These are phyloP conservation scores for Oligia fasciuncula DNA, from an alignment of 2,888 invertebrate genomes.

Conservation along the genomic window DNA sequence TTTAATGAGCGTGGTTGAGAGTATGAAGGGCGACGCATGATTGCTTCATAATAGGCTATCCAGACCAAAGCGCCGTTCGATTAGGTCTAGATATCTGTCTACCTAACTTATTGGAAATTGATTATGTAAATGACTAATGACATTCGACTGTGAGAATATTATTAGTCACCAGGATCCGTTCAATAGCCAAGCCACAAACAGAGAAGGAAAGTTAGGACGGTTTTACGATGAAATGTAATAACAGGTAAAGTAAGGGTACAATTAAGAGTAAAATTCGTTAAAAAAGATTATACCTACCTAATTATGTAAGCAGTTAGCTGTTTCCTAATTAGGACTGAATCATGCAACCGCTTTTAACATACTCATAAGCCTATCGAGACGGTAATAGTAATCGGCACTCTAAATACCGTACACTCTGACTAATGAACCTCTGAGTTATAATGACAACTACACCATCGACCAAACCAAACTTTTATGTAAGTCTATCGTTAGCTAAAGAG, in stretches of 20 bases:
- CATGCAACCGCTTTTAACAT: neutral
- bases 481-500: slow-evolving; percentile 12
- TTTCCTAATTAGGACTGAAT: slow-evolving; percentile 4
- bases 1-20: slow-evolving; percentile 13
- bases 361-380: neutral
- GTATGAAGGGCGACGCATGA: slow-evolving; percentile 38
- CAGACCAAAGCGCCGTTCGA: slow-evolving; percentile 18
- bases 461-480: neutral
- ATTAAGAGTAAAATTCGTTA: neutral
- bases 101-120: slow-evolving; percentile 20
- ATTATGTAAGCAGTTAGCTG: neutral
- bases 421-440: neutral
- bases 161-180: slow-evolving; percentile 38
- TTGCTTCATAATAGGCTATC: slow-evolving; percentile 33
- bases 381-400: neutral
- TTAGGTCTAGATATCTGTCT: slow-evolving; percentile 9
- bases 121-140: slow-evolving; percentile 43
- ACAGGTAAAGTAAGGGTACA: too few relatives aligned
- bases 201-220: too few relatives aligned
- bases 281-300: neutral
- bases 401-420: neutral
- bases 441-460: neutral
- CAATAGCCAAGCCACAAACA: neutral
- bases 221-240: too few relatives aligned
- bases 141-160: slow-evolving; percentile 18